Conservation (phyloP, 1,140 invertebrate genomes). For the Piezodorus guildinii region DNA sequence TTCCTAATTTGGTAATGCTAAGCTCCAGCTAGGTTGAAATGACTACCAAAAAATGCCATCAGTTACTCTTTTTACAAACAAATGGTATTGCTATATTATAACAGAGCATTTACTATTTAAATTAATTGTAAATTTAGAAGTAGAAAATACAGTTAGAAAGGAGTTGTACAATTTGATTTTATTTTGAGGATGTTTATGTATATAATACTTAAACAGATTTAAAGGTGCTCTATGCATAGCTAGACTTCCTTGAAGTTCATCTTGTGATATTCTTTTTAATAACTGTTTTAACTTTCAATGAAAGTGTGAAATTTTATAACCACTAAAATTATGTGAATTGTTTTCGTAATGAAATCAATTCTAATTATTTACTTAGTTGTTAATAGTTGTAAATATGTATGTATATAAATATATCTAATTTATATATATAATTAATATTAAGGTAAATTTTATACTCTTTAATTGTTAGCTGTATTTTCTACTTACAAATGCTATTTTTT, state of each 20-base stretch:
- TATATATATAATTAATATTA: neutral
- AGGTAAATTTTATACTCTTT: neutral
- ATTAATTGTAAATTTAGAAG: neutral
- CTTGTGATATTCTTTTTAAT: too few relatives aligned
- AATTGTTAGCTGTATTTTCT: conserved; percentile 7
- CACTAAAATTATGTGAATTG: too few relatives aligned
- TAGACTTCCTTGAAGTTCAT: too few relatives aligned
- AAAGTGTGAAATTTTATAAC: too few relatives aligned
- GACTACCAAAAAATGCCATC: neutral
- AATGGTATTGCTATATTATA: conserved; percentile 3
- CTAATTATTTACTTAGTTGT: neutral
- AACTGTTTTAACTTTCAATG: too few relatives aligned
- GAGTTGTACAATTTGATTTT: too few relatives aligned
- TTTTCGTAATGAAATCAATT: too few relatives aligned
- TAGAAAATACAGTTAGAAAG: conserved; percentile 6
- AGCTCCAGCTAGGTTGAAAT: neutral
- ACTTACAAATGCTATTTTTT: neutral
- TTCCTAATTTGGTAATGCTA: neutral
- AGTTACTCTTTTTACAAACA: too few relatives aligned
- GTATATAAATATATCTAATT: neutral
- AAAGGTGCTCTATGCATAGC: too few relatives aligned
- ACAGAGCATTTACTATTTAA: too few relatives aligned
- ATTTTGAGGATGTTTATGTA: too few relatives aligned
- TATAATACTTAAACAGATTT: too few relatives aligned
- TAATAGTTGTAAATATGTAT: neutral